A percentile compares a stretch with the other conserved stretches of the same genome.
These are phyloP conservation scores for Panonychus citri DNA, from an alignment of 1,140 invertebrate genomes.

Conservation along the genomic window DNA sequence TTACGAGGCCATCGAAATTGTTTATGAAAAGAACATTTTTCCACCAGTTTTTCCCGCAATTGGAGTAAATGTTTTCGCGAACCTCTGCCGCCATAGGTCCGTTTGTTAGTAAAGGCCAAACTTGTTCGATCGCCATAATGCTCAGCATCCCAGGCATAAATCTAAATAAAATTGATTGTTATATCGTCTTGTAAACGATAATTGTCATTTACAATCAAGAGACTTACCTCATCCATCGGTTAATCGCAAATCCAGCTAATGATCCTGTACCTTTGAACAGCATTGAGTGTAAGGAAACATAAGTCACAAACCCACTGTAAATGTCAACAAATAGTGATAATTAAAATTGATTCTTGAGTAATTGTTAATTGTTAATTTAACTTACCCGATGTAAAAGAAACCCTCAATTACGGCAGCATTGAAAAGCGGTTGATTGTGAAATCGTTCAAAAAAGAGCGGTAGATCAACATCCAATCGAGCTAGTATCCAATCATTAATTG, in stretches of 20 bases:
- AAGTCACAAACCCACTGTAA: background rate
- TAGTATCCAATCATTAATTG: background rate
- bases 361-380: background rate
- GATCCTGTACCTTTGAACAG: background rate
- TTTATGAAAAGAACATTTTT: background rate
- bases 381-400: conserved; percentile 1
- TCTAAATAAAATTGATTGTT: background rate
- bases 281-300: background rate
- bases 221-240: background rate
- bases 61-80: background rate
- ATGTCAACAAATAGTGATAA: background rate
- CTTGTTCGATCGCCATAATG: background rate
- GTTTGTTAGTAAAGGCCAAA: background rate
- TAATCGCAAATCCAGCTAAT: background rate
- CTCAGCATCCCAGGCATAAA: background rate
- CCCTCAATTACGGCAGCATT: background rate
- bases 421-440: background rate
- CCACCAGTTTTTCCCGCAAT: background rate
- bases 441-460: background rate
- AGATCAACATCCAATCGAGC: background rate
- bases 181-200: no score
- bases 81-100: background rate
- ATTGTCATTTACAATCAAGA: no score
- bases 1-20: background rate
- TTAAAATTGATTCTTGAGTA: background rate